Evolutionary conservation across 2,797 vertebrate genomes (phyloP), one percentile per base, ranked within the genome.

Genomic region (Silurus aristotelis): DNA sequence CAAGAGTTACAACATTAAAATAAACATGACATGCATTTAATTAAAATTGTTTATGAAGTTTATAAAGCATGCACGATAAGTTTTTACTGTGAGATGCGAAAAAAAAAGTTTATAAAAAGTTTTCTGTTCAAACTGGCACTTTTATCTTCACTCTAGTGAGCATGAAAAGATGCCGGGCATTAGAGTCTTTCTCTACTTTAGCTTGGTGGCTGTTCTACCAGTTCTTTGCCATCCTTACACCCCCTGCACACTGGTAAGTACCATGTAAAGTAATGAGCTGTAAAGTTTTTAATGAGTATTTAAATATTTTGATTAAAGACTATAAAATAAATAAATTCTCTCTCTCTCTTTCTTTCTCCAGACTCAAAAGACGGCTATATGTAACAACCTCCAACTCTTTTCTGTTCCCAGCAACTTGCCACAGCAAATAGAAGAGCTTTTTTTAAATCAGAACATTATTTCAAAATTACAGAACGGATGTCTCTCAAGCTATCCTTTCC

Each of bases 401-500:
- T 92, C 90, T 0, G 92, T 98, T 83, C 97, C 97, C 71, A 80
- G 48, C 70, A 86, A 91, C 77, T 94, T 97, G 38, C 94, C 90
- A 0, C 82, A 85, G 0, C 72, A 93, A 87, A 94, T 90, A 0
- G 89, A 95, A 87, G 95, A 94, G 72, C 95, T 99, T 83, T 91
- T 97, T 75, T 93, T 99, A 20, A 95, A 97, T 90, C 85, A 94
- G 92, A 99, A 99, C 88, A 87, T 91, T 77, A 95, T 99, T 63
- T 84, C 80, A 89, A 94, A 91, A 80, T 94, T 99, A 92, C 90
- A 87, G 80, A 92, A 95, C 55, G 58, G 82, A 43, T 96, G 95
- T 70, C 91, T 99, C 22, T 91, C 90, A 75, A 85, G 0, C 0
- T 98, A 97, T 88, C 91, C 89, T 2, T 91, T 89, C 43, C 91